Conservation (phyloP, 2,797 vertebrate genomes). For the Linurgus olivaceus region DNA sequence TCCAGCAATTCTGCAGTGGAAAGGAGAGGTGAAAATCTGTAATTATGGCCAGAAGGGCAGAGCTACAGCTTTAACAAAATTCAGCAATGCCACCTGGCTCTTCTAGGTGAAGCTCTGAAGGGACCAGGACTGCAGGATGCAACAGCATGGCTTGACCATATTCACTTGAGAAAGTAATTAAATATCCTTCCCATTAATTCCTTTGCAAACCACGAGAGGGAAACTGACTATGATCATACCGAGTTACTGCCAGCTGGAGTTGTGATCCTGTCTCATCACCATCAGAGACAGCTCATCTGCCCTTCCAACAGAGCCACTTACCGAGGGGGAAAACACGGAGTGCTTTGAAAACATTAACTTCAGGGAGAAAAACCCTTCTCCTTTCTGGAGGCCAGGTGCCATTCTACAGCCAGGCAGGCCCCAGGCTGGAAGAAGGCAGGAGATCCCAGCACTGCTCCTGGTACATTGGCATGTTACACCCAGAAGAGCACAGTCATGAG, state of each 20-base stretch:
- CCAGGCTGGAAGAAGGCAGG: background rate
- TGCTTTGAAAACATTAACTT: background rate
- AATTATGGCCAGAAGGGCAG: background rate
- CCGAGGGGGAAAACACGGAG: background rate
- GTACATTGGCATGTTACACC: background rate
- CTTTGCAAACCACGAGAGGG: slow-evolving; percentile 41
- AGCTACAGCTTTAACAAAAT: background rate
- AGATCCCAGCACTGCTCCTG: background rate
- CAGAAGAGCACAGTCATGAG: background rate
- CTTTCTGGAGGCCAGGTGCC: background rate
- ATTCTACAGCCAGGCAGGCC: accelerated
- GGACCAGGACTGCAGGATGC: background rate
- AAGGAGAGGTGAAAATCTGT: background rate
- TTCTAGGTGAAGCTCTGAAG: background rate
- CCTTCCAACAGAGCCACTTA: background rate
- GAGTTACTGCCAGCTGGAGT: background rate
- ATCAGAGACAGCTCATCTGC: background rate
- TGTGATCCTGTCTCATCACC: background rate
- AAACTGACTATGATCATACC: background rate
- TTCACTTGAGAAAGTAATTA: background rate
- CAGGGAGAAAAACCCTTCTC: background rate
- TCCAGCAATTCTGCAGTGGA: background rate
- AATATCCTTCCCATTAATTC: slow-evolving; percentile 32
- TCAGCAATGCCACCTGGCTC: background rate
- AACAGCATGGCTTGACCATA: background rate